phyloP scores from a whole-genome alignment of 1,140 invertebrate genomes.

The Amphibalanus amphitrite region DNA sequence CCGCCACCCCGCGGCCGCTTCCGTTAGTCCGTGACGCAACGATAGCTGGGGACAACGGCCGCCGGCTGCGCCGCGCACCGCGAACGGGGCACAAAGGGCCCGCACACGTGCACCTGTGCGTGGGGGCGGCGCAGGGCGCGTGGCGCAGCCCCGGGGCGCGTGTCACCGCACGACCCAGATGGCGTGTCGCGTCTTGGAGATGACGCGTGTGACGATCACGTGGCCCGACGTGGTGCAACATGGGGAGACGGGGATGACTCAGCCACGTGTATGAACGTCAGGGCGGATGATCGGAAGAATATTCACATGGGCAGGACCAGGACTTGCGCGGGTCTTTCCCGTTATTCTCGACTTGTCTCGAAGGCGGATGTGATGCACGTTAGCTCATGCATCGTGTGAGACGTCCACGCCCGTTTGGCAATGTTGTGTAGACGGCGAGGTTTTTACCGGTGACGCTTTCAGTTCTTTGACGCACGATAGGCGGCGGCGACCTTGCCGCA shows the following conservation, averaged over 20 bases:
- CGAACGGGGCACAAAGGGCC: conserved; percentile 60
- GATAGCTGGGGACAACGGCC: conserved; percentile 45
- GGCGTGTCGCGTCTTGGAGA: conserved; percentile 12
- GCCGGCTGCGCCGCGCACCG: conserved; percentile 56
- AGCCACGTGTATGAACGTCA: too few relatives aligned
- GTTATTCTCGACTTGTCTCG: background rate
- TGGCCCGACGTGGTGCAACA: too few relatives aligned
- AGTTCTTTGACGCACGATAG: background rate
- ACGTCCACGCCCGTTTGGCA: background rate
- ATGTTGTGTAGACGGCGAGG: background rate
- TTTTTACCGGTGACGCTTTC: background rate
- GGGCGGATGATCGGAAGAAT: too few relatives aligned
- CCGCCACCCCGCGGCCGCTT: background rate
- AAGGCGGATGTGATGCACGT: background rate
- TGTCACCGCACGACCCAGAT: background rate
- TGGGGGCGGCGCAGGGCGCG: conserved; percentile 21
- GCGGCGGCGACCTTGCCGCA: background rate
- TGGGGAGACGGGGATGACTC: too few relatives aligned
- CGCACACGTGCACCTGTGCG: conserved; percentile 28
- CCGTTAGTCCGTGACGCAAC: background rate
- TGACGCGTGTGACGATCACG: too few relatives aligned
- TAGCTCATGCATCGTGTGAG: background rate
- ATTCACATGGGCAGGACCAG: too few relatives aligned
- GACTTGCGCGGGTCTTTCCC: too few relatives aligned
- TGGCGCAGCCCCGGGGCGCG: conserved; percentile 4